phyloP scores from a whole-genome alignment of 2,888 invertebrate species.

The Mactromeris polynyma region DNA sequence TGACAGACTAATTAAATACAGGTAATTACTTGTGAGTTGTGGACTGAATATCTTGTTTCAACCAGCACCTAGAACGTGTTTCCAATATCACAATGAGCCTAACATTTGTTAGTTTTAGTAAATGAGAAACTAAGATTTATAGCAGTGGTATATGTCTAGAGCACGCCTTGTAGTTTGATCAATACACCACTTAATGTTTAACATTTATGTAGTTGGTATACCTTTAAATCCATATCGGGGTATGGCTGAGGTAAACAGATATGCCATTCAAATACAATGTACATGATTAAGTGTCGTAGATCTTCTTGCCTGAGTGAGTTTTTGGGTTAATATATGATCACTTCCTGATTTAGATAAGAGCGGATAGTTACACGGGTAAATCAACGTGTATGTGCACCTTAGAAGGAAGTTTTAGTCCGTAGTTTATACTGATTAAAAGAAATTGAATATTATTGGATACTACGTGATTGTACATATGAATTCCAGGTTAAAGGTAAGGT shows the following conservation, averaged over 20 bases:
- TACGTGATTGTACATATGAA: neutral
- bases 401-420: neutral
- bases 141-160: no score
- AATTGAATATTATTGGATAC: neutral
- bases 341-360: conserved; percentile 18
- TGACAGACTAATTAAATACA: no score
- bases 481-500: neutral
- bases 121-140: no score
- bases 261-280: no score
- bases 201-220: neutral
- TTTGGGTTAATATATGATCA: neutral
- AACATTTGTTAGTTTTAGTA: no score
- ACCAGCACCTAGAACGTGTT: no score
- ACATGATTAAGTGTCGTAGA: conserved; percentile 3
- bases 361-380: neutral
- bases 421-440: neutral
- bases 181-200: conserved; percentile 1
- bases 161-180: neutral
- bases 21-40: no score
- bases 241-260: neutral
- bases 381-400: neutral
- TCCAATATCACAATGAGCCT: no score
- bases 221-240: neutral
- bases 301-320: neutral
- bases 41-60: no score